phyloP scores from a whole-genome alignment of 2,113 vertebrate genomes.

The Ascaphus truei region DNA sequence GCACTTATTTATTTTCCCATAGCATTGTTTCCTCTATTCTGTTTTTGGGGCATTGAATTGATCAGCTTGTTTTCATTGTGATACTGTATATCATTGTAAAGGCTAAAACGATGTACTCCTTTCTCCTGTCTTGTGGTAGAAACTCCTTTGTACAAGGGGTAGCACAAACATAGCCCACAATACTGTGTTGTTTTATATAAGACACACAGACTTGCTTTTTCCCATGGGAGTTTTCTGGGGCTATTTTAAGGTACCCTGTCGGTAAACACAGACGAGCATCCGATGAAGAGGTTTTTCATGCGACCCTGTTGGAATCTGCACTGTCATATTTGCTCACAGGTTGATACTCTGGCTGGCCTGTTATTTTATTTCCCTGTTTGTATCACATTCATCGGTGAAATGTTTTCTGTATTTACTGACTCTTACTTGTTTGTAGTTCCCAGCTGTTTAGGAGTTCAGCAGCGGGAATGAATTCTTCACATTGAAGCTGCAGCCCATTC shows the following conservation, averaged over 20 bases:
- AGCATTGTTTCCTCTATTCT: background rate
- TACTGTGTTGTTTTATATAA: slow-evolving; percentile 12
- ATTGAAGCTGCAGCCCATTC: no score
- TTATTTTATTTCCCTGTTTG: slow-evolving; percentile 8
- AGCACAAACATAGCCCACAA: background rate
- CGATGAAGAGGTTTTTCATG: background rate
- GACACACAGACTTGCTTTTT: background rate
- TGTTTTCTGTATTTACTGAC: slow-evolving; percentile 18
- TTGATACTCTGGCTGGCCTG: background rate
- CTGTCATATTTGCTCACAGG: slow-evolving; percentile 29
- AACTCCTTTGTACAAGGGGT: background rate
- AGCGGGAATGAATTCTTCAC: slow-evolving; percentile 1
- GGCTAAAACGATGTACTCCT: background rate
- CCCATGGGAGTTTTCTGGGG: slow-evolving; percentile 1
- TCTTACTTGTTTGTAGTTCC: slow-evolving; percentile 28
- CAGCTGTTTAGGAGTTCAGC: background rate
- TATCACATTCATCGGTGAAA: slow-evolving; percentile 3
- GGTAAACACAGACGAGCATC: slow-evolving; percentile 22
- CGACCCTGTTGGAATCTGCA: slow-evolving; percentile 5
- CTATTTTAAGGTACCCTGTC: slow-evolving; percentile 9
- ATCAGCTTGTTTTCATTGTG: background rate
- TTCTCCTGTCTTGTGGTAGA: slow-evolving; percentile 2
- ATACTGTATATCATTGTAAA: background rate
- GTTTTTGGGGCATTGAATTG: background rate
- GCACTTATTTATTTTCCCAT: slow-evolving; percentile 29